phyloP scores from a whole-genome alignment of 1,140 invertebrate genomes.

The Delia radicum region DNA sequence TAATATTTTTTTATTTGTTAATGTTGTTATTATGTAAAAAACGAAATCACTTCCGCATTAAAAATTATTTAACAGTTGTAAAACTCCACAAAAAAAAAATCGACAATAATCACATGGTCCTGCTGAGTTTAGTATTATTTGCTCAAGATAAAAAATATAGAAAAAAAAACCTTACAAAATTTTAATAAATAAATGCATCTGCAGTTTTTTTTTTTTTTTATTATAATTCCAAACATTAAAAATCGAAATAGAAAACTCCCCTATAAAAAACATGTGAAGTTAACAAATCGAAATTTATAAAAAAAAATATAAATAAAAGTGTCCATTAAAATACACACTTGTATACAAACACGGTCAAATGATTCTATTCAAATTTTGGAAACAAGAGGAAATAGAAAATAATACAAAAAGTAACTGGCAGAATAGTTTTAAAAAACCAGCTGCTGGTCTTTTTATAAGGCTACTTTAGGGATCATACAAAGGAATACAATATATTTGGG shows the following conservation, averaged over 20 bases:
- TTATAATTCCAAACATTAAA: slow-evolving; percentile 5
- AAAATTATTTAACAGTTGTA: slow-evolving; percentile 33
- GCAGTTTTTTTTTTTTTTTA: slow-evolving; percentile 14
- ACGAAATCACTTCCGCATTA: slow-evolving; percentile 22
- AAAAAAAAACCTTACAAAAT: not conserved
- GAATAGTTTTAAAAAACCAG: too few species aligned
- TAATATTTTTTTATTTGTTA: too few species aligned
- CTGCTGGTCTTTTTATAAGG: not conserved
- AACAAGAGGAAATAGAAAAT: too few species aligned
- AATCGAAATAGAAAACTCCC: slow-evolving; percentile 12
- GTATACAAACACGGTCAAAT: slow-evolving; percentile 27
- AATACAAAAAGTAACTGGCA: too few species aligned
- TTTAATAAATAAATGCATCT: slow-evolving; percentile 32
- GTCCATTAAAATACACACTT: slow-evolving; percentile 14
- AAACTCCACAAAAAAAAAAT: slow-evolving; percentile 32
- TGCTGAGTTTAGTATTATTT: not conserved
- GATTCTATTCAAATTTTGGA: slow-evolving; percentile 28
- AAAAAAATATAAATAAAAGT: not conserved
- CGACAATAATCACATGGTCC: not conserved
- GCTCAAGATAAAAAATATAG: not conserved
- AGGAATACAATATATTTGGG: not conserved
- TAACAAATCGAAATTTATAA: not conserved
- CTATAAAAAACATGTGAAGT: not conserved
- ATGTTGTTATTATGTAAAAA: too few species aligned
- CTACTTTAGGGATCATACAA: not conserved